Percentiles rank a stretch among this genome's conserved stretches.
phyloP scores from a whole-genome alignment of 2,113 vertebrate genomes.

The Heteronetta atricapilla region DNA sequence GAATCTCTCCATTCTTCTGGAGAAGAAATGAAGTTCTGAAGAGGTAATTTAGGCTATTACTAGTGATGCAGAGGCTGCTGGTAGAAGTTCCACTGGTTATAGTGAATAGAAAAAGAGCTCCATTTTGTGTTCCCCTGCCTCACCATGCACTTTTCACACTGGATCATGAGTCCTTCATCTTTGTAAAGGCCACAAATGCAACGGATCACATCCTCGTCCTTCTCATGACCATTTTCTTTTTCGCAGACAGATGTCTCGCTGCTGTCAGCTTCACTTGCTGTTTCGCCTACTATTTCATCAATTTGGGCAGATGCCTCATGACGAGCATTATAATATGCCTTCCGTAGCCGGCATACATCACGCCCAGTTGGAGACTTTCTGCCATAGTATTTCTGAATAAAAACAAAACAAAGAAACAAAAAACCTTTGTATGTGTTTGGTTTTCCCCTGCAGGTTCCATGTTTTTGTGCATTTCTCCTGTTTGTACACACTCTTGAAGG shows the following conservation, averaged over 20 bases:
- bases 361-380: conserved; percentile 91
- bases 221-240: conserved; percentile 79
- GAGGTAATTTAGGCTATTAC: rapidly evolving
- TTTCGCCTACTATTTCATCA: conserved; percentile 97
- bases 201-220: conserved; percentile 93
- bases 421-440: rapidly evolving
- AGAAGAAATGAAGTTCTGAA: neutral
- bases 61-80: rapidly evolving
- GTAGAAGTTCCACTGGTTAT: rapidly evolving
- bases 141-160: conserved; percentile 99
- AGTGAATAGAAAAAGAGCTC: neutral
- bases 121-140: neutral
- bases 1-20: neutral
- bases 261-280: conserved; percentile 96
- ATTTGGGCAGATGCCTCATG: conserved; percentile 94
- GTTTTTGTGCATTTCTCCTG: neutral
- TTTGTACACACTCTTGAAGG: neutral
- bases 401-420: neutral
- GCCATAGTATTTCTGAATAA: conserved; percentile 92
- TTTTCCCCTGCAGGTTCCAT: neutral
- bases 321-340: conserved; percentile 93
- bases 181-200: conserved; percentile 98
- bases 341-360: conserved; percentile 92
- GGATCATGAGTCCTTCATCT: conserved; percentile 98
- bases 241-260: conserved; percentile 87